Base-by-base conservation (phyloP, 2,113 vertebrate genomes). In the Hemiscyllium ocellatum region DNA sequence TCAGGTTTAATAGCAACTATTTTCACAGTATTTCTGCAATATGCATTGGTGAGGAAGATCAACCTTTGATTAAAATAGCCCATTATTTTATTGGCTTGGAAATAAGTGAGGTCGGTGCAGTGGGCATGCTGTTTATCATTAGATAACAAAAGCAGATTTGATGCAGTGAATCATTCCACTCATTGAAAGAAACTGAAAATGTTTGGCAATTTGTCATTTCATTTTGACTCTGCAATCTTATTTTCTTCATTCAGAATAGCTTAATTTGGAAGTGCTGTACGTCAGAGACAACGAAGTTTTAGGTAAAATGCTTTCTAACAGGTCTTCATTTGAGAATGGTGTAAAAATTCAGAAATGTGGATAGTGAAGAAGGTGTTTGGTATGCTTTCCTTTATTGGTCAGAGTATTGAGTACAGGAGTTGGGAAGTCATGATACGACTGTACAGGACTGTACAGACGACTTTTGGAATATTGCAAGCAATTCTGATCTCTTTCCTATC, bases 71-170 rank as follows among this genome's bases (percentile, higher is more conserved):
- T 91, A 69, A 42, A 19, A n/a, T 37, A 94, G 65, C 42, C 19
- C 33, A 22, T 37, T 42, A 66, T 66, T 69, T 69, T 69, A 69
- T 37, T 69, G 91, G 17, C 15, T 66, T 37, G 56, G 61, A 42
- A 66, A 68, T 93, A n/a, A 93, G 19, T 93, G 90, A 93, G 65
- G 83, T 86, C 42, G 47, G n/a, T 86, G 83, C 83, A 86, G 15
- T 47, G 83, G 83, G n/a, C 83, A 86, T 50, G 3, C 42, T 86
- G 17, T 61, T 61, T 61, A 61, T 12, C 56, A 61, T 61, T 61
- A 12, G 56, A 7, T 61, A 61, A 61, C 56, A 61, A 61, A 61
- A 61, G 56, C 0, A 61, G 8, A 12, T 61, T 61, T 61, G 56
- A 61, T 61, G 56, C 80, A 68, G 66, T 69, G 68, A 69, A 69